Evolutionary conservation across 2,113 vertebrate species (phyloP).

Genomic region (Oxyruncus cristatus): DNA sequence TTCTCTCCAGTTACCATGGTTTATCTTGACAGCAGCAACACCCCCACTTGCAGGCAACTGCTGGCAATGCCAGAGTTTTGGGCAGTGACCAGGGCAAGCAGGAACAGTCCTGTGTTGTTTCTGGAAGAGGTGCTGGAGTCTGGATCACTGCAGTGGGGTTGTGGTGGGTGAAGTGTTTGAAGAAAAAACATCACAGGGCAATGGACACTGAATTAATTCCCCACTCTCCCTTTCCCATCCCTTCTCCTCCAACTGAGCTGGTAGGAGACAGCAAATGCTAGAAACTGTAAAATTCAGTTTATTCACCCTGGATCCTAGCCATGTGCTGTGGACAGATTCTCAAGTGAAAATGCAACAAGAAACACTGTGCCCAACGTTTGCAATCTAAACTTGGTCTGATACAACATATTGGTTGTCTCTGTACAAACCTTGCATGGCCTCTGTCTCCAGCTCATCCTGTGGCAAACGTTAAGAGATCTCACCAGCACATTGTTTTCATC

Average conservation of each 20-base stretch:
- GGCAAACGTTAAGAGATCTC: not conserved
- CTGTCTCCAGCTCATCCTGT: not conserved
- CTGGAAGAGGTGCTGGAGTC: not conserved
- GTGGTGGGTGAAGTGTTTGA: not conserved
- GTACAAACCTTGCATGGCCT: not conserved
- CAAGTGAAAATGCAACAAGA: not conserved
- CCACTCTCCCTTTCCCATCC: not conserved
- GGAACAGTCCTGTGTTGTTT: not conserved
- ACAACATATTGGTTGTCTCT: rapidly evolving
- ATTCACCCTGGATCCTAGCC: not conserved
- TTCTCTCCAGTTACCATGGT: conserved; percentile 7
- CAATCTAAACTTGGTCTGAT: rapidly evolving
- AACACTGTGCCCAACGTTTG: not conserved
- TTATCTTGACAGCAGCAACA: not conserved
- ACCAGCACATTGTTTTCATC: not conserved
- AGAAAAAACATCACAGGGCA: not conserved
- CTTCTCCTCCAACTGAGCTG: not conserved
- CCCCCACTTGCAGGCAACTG: not conserved
- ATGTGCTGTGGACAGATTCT: not conserved
- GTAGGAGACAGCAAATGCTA: not conserved
- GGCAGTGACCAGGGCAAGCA: not conserved
- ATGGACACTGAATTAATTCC: not conserved
- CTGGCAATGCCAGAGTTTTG: not conserved
- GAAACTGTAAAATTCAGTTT: not conserved
- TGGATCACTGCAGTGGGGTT: not conserved